phyloP scores from a whole-genome alignment of 1,140 invertebrate genomes.

The Pararge aegeria region DNA sequence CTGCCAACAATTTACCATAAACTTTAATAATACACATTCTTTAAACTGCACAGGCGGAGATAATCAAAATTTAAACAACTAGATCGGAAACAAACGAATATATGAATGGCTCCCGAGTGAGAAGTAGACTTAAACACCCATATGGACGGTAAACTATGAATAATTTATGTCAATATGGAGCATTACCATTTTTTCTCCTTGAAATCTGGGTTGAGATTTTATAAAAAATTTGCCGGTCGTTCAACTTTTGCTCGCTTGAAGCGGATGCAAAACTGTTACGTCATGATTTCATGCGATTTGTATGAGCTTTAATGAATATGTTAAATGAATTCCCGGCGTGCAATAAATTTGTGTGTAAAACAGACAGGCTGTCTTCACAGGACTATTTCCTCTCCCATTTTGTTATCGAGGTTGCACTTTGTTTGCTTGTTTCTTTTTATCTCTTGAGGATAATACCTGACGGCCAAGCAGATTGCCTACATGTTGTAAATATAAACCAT shows the following conservation, averaged over 20 bases:
- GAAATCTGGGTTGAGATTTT: slow-evolving; percentile 56
- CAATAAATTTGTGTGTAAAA: slow-evolving; percentile 4
- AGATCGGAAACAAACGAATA: slow-evolving; percentile 61
- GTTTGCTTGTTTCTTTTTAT: too few relatives aligned
- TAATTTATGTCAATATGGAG: slow-evolving; percentile 48
- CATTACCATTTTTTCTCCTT: slow-evolving; percentile 57
- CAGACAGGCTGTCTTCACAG: not conserved
- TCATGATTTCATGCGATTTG: slow-evolving; percentile 13
- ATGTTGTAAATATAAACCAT: too few relatives aligned
- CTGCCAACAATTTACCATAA: slow-evolving; percentile 38
- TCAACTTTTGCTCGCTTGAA: slow-evolving; percentile 37
- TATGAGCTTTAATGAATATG: slow-evolving; percentile 5
- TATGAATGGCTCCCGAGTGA: slow-evolving; percentile 46
- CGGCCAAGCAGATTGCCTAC: too few relatives aligned
- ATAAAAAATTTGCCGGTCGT: slow-evolving; percentile 66
- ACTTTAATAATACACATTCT: slow-evolving; percentile 36
- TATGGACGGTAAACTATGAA: slow-evolving; percentile 53
- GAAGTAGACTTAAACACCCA: slow-evolving; percentile 44
- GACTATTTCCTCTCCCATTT: too few relatives aligned
- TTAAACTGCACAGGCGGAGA: slow-evolving; percentile 41
- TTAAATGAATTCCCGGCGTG: not conserved
- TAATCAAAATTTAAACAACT: slow-evolving; percentile 58
- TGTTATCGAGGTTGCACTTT: too few relatives aligned
- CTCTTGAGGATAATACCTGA: too few relatives aligned
- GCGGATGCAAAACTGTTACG: slow-evolving; percentile 22